A percentile compares a stretch with the other conserved stretches of the same genome.
Evolutionary conservation across 2,888 invertebrate species (phyloP).

Genomic region (Schizaphis graminum): DNA sequence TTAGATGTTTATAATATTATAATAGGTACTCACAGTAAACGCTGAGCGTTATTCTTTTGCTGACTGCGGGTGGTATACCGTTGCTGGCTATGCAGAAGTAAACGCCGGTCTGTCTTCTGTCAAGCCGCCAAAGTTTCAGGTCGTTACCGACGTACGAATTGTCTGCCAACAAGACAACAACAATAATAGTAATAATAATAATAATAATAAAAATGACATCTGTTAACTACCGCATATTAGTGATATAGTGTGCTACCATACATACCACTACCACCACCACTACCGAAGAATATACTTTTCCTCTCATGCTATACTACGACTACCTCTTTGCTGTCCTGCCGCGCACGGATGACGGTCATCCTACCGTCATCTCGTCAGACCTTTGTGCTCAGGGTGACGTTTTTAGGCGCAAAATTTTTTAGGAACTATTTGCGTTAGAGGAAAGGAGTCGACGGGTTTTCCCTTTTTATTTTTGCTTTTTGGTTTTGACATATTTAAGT

Average conservation of each 20-base stretch:
- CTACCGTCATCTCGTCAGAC: neutral
- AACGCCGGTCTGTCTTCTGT: slow-evolving; percentile 90
- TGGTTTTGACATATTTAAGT: slow-evolving; percentile 38
- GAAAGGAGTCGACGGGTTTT: neutral
- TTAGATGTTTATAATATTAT: neutral
- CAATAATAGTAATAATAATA: neutral
- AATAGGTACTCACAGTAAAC: slow-evolving; percentile 89
- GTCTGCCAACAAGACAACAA: slow-evolving; percentile 71
- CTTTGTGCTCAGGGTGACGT: slow-evolving; percentile 27
- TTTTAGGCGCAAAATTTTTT: slow-evolving; percentile 37
- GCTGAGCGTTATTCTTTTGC: slow-evolving; percentile 87
- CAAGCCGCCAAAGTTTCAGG: slow-evolving; percentile 81
- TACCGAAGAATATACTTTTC: neutral
- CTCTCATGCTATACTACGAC: neutral
- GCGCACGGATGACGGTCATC: too few species aligned
- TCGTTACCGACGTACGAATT: slow-evolving; percentile 78
- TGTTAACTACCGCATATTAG: neutral
- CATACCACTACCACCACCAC: neutral
- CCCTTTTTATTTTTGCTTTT: slow-evolving; percentile 19
- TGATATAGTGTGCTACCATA: neutral
- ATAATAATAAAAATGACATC: slow-evolving; percentile 28
- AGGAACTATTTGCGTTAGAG: slow-evolving; percentile 29
- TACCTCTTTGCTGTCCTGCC: neutral
- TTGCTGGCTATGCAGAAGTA: slow-evolving; percentile 95
- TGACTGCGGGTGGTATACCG: slow-evolving; percentile 91